Percentiles rank a stretch among this genome's conserved stretches.
Evolutionary conservation across 2,797 vertebrate genomes (phyloP).

Genomic region (Craterocephalus amniculus): DNA sequence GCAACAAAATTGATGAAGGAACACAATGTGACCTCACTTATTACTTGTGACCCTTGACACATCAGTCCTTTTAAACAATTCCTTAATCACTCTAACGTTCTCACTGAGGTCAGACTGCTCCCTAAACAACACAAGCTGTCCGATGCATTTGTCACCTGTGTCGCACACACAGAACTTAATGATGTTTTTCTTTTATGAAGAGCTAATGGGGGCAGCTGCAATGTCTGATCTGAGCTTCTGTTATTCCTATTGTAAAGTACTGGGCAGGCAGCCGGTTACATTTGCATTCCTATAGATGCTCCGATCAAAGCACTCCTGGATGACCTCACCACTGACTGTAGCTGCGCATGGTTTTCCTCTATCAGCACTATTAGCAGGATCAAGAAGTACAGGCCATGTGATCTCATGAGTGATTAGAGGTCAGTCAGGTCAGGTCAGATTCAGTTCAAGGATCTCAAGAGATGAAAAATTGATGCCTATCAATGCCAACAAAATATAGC

Average conservation of each 20-base stretch:
- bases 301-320: constrained; percentile 60
- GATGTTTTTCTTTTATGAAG: constrained; percentile 72
- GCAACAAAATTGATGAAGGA: constrained; percentile 75
- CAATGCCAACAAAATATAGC: constrained; percentile 32
- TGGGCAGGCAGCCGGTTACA: constrained; percentile 71
- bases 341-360: constrained; percentile 55
- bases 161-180: constrained; percentile 66
- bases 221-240: constrained; percentile 61
- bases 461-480: constrained; percentile 70
- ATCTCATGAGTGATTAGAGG: constrained; percentile 71
- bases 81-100: constrained; percentile 72
- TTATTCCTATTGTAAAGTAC: constrained; percentile 69
- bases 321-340: constrained; percentile 66
- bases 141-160: constrained; percentile 69
- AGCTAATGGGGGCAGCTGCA: constrained; percentile 77
- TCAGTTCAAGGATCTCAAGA: constrained; percentile 72
- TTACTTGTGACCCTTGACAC: constrained; percentile 71
- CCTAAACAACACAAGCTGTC: constrained; percentile 69
- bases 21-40: constrained; percentile 70
- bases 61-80: constrained; percentile 67
- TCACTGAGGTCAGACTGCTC: constrained; percentile 64
- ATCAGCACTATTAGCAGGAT: constrained; percentile 69
- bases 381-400: constrained; percentile 49
- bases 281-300: constrained; percentile 80
- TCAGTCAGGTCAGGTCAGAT: constrained; percentile 67